These are phyloP conservation scores for Pyrrhura leucotis DNA, from an alignment of 2,797 vertebrate genomes.

Conservation along the genomic window DNA sequence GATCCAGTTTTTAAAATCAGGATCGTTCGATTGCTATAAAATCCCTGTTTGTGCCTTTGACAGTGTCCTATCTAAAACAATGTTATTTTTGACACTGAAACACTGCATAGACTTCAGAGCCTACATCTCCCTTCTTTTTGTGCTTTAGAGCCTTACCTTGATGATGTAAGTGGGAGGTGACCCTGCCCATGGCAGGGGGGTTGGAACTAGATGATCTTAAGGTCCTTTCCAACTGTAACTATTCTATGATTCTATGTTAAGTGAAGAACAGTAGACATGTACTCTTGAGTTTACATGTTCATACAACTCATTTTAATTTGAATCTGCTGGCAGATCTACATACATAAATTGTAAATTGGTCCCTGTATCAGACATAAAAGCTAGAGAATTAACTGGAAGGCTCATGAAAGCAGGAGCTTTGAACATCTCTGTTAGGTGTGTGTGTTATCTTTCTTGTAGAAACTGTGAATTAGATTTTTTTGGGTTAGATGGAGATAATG, in stretches of 20 bases:
- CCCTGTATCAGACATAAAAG: not conserved
- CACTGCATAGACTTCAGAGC: not conserved
- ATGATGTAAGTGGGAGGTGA: not conserved
- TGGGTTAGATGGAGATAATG: not conserved
- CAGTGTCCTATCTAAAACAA: not conserved
- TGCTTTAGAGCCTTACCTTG: not conserved
- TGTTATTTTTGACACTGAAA: not conserved
- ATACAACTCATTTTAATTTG: not conserved
- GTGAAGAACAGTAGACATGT: not conserved
- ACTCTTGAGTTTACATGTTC: not conserved
- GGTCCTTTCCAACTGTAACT: too few species aligned
- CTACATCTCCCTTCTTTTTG: not conserved
- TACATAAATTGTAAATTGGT: not conserved
- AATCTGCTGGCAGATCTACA: not conserved
- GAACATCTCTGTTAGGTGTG: not conserved
- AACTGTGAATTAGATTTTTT: not conserved
- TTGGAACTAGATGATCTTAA: too few species aligned
- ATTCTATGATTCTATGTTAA: not conserved
- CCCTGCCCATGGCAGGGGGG: too few species aligned
- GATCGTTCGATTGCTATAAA: not conserved
- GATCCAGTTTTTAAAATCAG: not conserved
- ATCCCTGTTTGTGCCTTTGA: not conserved
- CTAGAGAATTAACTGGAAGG: not conserved
- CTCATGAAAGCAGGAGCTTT: not conserved
- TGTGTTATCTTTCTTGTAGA: not conserved